Base-by-base conservation (phyloP, 2,888 invertebrate genomes). In the Germaria angustata region DNA sequence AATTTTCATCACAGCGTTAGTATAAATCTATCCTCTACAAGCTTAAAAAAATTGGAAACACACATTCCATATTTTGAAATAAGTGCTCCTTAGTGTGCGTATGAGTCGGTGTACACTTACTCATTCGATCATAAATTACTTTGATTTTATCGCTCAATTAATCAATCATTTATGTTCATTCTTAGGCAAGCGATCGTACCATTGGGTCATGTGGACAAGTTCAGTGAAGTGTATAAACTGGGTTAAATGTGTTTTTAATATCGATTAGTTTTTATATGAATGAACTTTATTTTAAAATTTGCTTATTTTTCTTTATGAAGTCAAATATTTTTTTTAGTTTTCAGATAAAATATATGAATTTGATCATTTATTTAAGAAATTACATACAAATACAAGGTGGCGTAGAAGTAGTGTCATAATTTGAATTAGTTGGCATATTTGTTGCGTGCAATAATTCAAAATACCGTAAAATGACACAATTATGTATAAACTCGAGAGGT, bases 221-320 rank as follows among this genome's bases (percentile, higher is more conserved):
- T 80, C 75, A 80, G 7, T 80, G 75, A 69, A 80, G 75, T 69
- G 75, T 44, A 53, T 73, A 69, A 80, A 80, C 39, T 80, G 44
- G 80, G 80, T 80, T 80, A 80, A 69, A 57, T 55, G 53, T 55
- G 55, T 55, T 41, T 39, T 68, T 53, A 17, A 39, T 68, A 68
- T 53, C 68, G 59, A 53, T 53, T 53, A 53, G 32, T 32, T n/a
- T 53, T 32, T 53, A 28, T 53, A n/a, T 53, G 28, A 7, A 53
- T 32, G 32, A 53, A 53, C 28, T 53, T 53, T 4, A 32, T 28
- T 15, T 32, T n/a, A 28, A 28, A 2, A n/a, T 24, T 7, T 28
- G 24, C 22, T 13, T 22, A 4, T 7, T 28, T 51, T n/a, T 44
- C 41, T 51, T n/a, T 9, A 53, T 9, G 22, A 24, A 22, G 28